phyloP scores from a whole-genome alignment of 2,113 vertebrate species.

The Tapirus terrestris region DNA sequence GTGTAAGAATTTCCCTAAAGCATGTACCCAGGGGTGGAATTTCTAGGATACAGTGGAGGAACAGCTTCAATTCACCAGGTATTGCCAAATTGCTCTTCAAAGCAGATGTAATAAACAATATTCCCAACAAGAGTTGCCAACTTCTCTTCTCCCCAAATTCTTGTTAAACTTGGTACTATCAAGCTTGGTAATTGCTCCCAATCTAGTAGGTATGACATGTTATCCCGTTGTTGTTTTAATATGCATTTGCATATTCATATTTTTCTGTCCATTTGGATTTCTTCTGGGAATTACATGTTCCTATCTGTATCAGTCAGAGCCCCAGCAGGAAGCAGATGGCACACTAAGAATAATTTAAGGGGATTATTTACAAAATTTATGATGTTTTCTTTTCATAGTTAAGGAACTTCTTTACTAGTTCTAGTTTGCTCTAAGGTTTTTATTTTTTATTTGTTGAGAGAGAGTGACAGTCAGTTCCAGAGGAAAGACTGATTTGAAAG shows the following conservation, averaged over 20 bases:
- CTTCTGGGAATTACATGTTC: neutral
- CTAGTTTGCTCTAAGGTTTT: neutral
- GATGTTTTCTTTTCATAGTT: neutral
- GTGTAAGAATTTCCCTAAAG: neutral
- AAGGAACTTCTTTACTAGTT: neutral
- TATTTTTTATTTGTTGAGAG: slow-evolving; percentile 8
- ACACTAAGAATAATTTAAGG: neutral
- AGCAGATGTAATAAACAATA: neutral
- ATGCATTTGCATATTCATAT: neutral
- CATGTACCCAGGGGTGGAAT: neutral
- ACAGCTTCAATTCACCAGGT: neutral
- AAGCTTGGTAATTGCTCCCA: neutral
- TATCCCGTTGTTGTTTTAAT: neutral
- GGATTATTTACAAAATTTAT: neutral
- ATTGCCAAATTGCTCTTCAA: neutral
- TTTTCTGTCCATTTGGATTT: neutral
- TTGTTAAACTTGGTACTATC: neutral
- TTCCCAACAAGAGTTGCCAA: neutral
- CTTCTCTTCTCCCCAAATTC: neutral
- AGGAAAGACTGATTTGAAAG: neutral
- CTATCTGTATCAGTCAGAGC: neutral
- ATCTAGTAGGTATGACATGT: neutral
- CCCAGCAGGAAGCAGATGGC: neutral
- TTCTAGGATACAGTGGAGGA: neutral
- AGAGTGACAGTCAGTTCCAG: neutral